Evolutionary conservation across 2,797 vertebrate genomes (phyloP), one percentile per base, ranked within the genome.

Genomic region (Corythornis leucogaster): DNA sequence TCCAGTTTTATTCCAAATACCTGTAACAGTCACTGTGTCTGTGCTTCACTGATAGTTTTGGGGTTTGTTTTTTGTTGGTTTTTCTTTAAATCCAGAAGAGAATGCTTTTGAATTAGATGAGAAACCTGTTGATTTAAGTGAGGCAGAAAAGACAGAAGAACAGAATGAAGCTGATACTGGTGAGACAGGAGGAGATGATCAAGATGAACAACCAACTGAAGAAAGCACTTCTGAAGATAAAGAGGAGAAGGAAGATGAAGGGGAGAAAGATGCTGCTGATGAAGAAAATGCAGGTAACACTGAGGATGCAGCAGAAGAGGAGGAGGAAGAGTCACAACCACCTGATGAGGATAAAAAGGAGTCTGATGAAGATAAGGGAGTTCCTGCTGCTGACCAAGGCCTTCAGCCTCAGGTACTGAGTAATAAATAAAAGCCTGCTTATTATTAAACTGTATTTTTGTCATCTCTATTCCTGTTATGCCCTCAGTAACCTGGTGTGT

Each of bases 61-160:
- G 31, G 4, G 62, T 63, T 22, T 46, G 86, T 59, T 22, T 22
- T 48, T 48, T 48, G 20, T 22, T 48, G 12, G 7, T 25, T 48
- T 64, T 87, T 59, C 59, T 51, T 64, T 83, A 17, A 76, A 90
- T 68, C 21, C 22, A 95, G 87, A 94, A 98, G 98, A 98, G 63
- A 99, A 98, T 96, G 98, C 98, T 26, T 98, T 99, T 54, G 98
- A 99, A 91, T 98, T 99, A 40, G 98, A 98, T 66, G 98, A 99
- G 59, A 98, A 98, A 85, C 73, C 96, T 53, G 43, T 92, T 81
- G 98, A 98, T 64, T 85, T 96, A 68, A 97, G 98, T 33, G 98
- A 98, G 69, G 45, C 74, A 54, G 96, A 96, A 38, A 96, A 97
- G 51, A 91, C 90, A 78, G 96, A 92, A 54, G 96, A 98, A 64